phyloP scores from a whole-genome alignment of 2,797 vertebrate species.

The Bucorvus abyssinicus region DNA sequence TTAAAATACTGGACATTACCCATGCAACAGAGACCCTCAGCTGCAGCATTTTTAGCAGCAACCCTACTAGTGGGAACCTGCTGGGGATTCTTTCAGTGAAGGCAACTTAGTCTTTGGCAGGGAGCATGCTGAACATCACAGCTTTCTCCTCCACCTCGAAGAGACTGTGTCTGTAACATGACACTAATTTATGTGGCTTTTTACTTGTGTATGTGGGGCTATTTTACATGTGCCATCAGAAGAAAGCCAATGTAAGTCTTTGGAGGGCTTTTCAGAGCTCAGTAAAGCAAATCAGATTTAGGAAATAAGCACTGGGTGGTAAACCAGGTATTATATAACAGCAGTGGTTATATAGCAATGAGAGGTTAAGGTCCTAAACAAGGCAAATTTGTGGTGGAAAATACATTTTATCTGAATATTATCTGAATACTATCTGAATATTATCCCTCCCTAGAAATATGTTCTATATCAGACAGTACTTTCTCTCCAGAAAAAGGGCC shows the following conservation, averaged over 20 bases:
- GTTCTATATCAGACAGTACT: background rate
- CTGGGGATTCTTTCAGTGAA: background rate
- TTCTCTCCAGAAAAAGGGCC: background rate
- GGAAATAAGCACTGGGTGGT: background rate
- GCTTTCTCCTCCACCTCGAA: background rate
- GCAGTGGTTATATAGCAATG: background rate
- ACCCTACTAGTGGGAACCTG: background rate
- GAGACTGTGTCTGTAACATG: background rate
- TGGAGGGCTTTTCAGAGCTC: background rate
- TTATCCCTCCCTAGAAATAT: background rate
- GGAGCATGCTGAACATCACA: background rate
- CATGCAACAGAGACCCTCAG: background rate
- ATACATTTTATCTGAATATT: background rate
- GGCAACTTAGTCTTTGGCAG: background rate
- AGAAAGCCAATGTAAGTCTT: background rate
- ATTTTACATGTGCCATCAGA: background rate
- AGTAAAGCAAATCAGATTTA: background rate
- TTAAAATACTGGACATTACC: background rate
- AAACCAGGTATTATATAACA: background rate
- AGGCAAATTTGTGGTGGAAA: background rate
- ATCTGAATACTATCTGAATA: background rate
- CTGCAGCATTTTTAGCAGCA: background rate
- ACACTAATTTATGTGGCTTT: background rate
- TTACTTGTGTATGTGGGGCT: background rate
- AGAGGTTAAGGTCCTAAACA: background rate